Percentiles rank a stretch among this genome's conserved stretches.
Conservation (phyloP, 1,140 invertebrate species). For the Maniola jurtina region DNA sequence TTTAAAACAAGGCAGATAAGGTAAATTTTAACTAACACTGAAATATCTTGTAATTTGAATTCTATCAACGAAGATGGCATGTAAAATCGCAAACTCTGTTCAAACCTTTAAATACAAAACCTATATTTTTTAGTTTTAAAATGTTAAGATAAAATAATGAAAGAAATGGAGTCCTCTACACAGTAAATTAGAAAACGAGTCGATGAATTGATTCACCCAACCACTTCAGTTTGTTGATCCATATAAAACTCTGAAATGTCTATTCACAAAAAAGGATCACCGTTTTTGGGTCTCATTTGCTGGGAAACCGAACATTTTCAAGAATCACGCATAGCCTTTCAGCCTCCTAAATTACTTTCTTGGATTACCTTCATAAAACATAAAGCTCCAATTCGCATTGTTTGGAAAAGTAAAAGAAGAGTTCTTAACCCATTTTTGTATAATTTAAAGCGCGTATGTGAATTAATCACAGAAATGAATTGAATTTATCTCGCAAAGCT, state of each 20-base stretch:
- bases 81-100: too few species aligned
- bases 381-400: background rate
- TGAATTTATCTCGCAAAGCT: background rate
- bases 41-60: too few species aligned
- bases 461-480: constrained; percentile 1
- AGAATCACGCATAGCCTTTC: background rate
- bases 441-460: background rate
- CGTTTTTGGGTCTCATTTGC: background rate
- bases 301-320: constrained; percentile 1
- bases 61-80: too few species aligned
- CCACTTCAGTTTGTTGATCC: background rate
- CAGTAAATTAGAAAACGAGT: background rate
- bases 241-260: background rate
- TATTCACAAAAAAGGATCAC: background rate
- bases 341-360: constrained; percentile 8
- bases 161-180: background rate
- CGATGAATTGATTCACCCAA: background rate
- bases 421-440: background rate
- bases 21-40: too few species aligned
- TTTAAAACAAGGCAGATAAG: too few species aligned
- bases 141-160: background rate
- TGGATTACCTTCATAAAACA: constrained; percentile 13
- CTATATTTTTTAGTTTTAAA: too few species aligned
- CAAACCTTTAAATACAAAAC: too few species aligned
- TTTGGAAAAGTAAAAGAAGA: background rate